Base-by-base conservation (phyloP, 2,797 vertebrate species). In the Fringilla coelebs region DNA sequence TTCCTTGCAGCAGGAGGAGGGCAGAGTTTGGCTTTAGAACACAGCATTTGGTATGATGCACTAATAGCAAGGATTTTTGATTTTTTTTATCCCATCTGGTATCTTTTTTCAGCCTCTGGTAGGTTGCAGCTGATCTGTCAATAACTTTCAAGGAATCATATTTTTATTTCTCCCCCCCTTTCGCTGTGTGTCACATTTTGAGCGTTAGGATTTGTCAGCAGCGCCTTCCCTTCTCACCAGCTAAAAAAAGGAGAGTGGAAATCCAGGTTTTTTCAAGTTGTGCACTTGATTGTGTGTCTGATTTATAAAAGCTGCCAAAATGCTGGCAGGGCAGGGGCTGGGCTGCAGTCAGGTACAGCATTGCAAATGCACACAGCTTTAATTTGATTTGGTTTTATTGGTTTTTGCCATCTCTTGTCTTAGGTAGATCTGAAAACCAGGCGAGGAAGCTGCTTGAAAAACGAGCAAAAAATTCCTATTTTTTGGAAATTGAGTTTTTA, bases 71-170 rank as follows among this genome's bases (percentile, higher is more conserved):
- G 36, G 48, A 51, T 81, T 73, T 63, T 62, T 45, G 20, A 31
- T 82, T 55, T 81, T 73, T 63, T 62, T 45, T 32, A 31, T 82
- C 51, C 62, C 63, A 66, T 88, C 82, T 93, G 60, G 32, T 86
- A 29, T 51, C 78, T 67, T 83, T 81, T 74, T 46, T 54, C 12
- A 77, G 86, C 80, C 65, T 48, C 57, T 90, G n/a, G 34, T 74
- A 73, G 61, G n/a, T 63, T 96, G 84, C 54, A 71, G 57, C 66
- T 93, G 48, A 86, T 84, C 76, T 88, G 84, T 81, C 89, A 77
- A 13, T 91, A 83, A 77, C 83, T 92, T 88, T 55, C 36, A 63
- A 80, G 65, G 68, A 83, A 71, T n/a, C 41, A 2, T 3, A 38
- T 36, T 70, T 71, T 79, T 70, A 22, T 58, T 73, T 66, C 15